Percentiles rank a stretch among this genome's conserved stretches.
Conservation (phyloP, 2,797 vertebrate species). For the Periophthalmus magnuspinnatus region DNA sequence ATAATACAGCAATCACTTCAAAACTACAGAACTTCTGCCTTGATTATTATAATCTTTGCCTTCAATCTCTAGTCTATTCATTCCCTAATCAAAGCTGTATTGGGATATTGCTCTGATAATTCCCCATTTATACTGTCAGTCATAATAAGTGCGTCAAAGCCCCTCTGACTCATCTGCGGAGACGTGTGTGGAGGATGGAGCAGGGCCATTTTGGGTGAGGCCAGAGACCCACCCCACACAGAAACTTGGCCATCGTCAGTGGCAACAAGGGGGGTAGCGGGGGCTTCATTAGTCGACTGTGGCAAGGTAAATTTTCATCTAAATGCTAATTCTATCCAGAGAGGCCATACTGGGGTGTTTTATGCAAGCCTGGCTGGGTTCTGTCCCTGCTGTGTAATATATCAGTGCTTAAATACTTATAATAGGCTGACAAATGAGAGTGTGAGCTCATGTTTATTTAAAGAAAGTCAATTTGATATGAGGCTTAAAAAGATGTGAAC, state of each 20-base stretch:
- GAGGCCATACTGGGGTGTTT: constrained; percentile 24
- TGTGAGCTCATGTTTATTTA: constrained; percentile 34
- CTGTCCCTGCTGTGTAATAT: constrained; percentile 37
- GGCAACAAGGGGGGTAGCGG: constrained; percentile 25
- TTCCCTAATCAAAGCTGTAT: not conserved
- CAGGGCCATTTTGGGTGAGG: not conserved
- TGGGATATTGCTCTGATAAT: not conserved
- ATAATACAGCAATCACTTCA: not conserved
- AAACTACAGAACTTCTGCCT: not conserved
- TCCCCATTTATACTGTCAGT: constrained; percentile 4
- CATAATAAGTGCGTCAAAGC: constrained; percentile 1
- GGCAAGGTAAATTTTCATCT: constrained; percentile 63
- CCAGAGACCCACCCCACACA: not conserved
- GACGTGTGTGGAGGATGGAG: constrained; percentile 1
- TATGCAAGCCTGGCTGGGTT: constrained; percentile 23
- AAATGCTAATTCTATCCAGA: constrained; percentile 72
- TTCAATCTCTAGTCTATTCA: constrained; percentile 3
- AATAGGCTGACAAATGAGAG: constrained; percentile 37
- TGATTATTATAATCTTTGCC: not conserved
- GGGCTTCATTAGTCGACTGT: constrained; percentile 38
- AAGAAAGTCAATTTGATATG: constrained; percentile 33
- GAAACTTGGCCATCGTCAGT: constrained; percentile 24
- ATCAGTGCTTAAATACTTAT: constrained; percentile 39
- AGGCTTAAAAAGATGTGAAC: constrained; percentile 11
- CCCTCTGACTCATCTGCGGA: constrained; percentile 5